Evolutionary conservation across 2,888 invertebrate genomes (phyloP).

Genomic region (Celastrina argiolus): DNA sequence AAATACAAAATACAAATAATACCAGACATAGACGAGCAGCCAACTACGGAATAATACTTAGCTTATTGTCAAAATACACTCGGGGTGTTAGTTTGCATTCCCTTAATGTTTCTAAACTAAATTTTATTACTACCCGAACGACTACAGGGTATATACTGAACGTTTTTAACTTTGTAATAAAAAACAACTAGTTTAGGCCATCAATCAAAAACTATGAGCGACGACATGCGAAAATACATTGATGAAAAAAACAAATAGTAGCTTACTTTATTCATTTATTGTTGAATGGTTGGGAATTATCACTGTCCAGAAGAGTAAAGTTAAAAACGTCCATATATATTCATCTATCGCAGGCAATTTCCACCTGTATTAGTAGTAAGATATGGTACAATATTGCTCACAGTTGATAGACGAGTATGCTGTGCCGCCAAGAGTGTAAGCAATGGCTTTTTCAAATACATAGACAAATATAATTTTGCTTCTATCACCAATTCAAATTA

Average conservation of each 20-base stretch:
- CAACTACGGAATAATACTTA: constrained; percentile 60
- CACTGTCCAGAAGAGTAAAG: constrained; percentile 13
- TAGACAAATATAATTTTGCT: not conserved
- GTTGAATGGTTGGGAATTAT: not conserved
- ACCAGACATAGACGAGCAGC: constrained; percentile 52
- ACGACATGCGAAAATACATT: not conserved
- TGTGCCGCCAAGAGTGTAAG: constrained; percentile 1
- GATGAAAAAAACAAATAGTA: not conserved
- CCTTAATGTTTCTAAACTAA: constrained; percentile 52
- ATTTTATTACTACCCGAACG: constrained; percentile 24
- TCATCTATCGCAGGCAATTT: constrained; percentile 19
- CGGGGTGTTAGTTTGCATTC: constrained; percentile 70
- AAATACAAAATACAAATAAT: constrained; percentile 17
- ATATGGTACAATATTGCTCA: constrained; percentile 25
- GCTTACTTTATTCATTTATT: not conserved
- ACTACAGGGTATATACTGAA: constrained; percentile 17
- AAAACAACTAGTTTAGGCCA: not conserved
- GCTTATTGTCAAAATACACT: constrained; percentile 71
- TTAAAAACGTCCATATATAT: constrained; percentile 15
- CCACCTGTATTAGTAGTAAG: constrained; percentile 17
- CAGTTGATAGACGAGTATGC: constrained; percentile 18
- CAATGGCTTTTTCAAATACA: constrained; percentile 12
- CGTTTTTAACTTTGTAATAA: constrained; percentile 22
- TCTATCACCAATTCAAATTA: no score
- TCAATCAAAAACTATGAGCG: not conserved